Conservation (phyloP, 2,113 vertebrate genomes). For the Salvator merianae region DNA sequence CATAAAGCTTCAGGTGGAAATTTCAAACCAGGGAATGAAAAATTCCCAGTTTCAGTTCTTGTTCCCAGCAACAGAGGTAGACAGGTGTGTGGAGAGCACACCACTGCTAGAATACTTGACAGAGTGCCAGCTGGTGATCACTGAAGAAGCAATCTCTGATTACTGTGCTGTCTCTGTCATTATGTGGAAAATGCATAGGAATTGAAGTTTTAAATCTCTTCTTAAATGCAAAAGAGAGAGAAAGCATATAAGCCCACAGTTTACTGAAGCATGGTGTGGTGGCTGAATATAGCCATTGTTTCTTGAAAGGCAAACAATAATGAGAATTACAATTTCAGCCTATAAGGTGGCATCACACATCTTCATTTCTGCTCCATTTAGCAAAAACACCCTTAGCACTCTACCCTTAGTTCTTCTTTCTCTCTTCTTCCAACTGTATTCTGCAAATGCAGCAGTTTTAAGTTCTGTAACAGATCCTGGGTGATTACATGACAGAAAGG, state of each 20-base stretch:
- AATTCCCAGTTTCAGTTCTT: no score
- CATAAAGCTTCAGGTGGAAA: no score
- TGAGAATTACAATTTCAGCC: not conserved
- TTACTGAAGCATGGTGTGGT: not conserved
- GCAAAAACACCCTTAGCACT: no score
- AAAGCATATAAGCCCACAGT: not conserved
- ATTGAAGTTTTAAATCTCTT: not conserved
- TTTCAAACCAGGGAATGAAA: no score
- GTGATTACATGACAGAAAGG: not conserved
- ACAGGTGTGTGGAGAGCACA: no score
- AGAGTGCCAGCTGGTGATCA: no score
- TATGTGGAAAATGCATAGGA: not conserved
- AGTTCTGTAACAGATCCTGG: not conserved
- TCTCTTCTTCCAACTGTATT: not conserved
- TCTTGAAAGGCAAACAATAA: not conserved
- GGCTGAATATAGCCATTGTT: not conserved
- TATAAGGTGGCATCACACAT: not conserved
- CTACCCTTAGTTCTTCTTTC: not conserved
- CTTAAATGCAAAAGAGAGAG: not conserved
- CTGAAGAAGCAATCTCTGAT: no score
- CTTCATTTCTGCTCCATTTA: no score
- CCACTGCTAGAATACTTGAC: no score
- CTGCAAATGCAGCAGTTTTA: not conserved
- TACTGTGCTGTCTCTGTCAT: no score
- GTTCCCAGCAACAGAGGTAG: no score